Evolutionary conservation across 1,140 invertebrate genomes (phyloP).

Genomic region (Rhysida immarginata): DNA sequence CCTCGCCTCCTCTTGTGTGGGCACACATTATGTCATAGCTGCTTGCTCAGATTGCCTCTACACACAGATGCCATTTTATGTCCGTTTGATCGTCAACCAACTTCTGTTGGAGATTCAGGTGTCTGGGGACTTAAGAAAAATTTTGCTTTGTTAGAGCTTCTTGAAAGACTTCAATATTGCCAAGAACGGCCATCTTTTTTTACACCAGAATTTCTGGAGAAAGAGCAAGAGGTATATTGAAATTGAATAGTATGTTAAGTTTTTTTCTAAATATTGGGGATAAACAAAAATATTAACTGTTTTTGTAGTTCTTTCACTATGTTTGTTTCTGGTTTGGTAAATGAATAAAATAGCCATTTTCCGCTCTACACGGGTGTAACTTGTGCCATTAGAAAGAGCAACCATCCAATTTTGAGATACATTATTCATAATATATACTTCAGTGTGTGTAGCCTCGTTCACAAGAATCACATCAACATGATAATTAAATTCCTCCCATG

Average conservation of each 20-base stretch:
- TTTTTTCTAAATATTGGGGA: too few relatives aligned
- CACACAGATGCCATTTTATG: conserved; percentile 36
- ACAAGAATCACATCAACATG: too few relatives aligned
- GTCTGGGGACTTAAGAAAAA: conserved; percentile 47
- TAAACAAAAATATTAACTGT: too few relatives aligned
- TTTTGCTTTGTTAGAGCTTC: conserved; percentile 42
- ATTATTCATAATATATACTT: too few relatives aligned
- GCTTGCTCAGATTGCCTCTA: conserved; percentile 36
- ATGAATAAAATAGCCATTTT: too few relatives aligned
- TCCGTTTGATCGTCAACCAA: conserved; percentile 46
- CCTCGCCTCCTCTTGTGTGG: conserved; percentile 43
- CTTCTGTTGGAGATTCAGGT: conserved; percentile 37
- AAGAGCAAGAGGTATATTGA: conserved; percentile 32
- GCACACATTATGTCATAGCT: conserved; percentile 45
- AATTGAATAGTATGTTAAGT: background rate
- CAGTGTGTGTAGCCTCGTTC: too few relatives aligned
- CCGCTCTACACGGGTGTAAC: too few relatives aligned
- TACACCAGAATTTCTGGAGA: conserved; percentile 30
- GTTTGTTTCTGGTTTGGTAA: too few relatives aligned
- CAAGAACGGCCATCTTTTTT: conserved; percentile 22
- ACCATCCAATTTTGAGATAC: too few relatives aligned
- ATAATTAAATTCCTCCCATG: too few relatives aligned
- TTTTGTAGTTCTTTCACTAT: too few relatives aligned
- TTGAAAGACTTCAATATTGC: conserved; percentile 38
- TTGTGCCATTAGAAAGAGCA: too few relatives aligned